Conservation (phyloP, 1,140 invertebrate genomes). For the Drosophila repleta region DNA sequence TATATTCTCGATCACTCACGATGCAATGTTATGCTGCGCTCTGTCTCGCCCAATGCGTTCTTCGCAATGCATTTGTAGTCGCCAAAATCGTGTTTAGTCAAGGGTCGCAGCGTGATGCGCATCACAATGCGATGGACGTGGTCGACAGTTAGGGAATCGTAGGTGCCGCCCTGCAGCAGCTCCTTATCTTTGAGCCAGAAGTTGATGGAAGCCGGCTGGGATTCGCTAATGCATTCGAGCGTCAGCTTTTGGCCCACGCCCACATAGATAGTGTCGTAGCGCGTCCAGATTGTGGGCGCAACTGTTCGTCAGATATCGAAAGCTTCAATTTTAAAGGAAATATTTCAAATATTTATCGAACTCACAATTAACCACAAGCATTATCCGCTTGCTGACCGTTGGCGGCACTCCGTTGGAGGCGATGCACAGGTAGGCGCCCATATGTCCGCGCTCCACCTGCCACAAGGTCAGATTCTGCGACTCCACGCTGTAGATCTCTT, state of each 20-base stretch:
- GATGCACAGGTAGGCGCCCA: conserved; percentile 85
- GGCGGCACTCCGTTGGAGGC: conserved; percentile 92
- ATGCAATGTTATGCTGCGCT: conserved; percentile 86
- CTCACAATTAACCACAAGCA: conserved; percentile 91
- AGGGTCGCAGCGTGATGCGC: conserved; percentile 85
- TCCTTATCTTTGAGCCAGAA: conserved; percentile 85
- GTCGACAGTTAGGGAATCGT: conserved; percentile 85
- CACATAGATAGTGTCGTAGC: conserved; percentile 86
- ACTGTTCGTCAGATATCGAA: conserved; percentile 72
- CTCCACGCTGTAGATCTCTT: conserved; percentile 79
- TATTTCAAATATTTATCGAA: conserved; percentile 47
- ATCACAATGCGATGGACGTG: conserved; percentile 86
- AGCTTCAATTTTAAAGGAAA: no score
- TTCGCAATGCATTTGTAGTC: conserved; percentile 87
- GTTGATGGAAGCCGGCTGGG: conserved; percentile 86
- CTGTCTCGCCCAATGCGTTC: conserved; percentile 86
- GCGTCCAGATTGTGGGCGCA: conserved; percentile 86
- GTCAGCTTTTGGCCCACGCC: conserved; percentile 86
- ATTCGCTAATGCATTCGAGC: conserved; percentile 86
- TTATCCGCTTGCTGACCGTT: conserved; percentile 90
- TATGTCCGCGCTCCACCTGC: conserved; percentile 81
- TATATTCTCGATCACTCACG: conserved; percentile 78
- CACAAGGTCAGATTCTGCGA: conserved; percentile 83
- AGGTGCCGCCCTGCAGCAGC: conserved; percentile 84
- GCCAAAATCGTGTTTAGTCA: conserved; percentile 86